Evolutionary conservation across 2,888 invertebrate species (phyloP).

Genomic region (Formica aserva): DNA sequence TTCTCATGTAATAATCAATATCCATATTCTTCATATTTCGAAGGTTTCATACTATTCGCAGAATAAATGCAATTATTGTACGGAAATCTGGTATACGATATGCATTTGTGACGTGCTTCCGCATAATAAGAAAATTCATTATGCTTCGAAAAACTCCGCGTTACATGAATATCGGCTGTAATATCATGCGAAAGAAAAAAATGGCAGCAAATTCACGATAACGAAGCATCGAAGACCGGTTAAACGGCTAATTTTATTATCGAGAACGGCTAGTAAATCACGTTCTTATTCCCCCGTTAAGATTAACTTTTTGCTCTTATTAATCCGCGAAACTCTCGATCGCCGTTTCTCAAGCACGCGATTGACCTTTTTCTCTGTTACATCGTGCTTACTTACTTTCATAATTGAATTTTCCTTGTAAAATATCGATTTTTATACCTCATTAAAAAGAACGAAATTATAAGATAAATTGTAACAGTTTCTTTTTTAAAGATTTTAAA

Average conservation of each 20-base stretch:
- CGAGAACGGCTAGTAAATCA: constrained; percentile 45
- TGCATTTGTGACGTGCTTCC: neutral
- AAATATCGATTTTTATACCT: neutral
- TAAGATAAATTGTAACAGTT: neutral
- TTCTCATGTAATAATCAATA: neutral
- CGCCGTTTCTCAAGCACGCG: neutral
- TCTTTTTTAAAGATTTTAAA: neutral
- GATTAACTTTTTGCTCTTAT: constrained; percentile 12
- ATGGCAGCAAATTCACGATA: constrained; percentile 58
- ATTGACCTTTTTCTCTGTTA: neutral
- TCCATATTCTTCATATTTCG: constrained; percentile 3
- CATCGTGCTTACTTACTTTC: neutral
- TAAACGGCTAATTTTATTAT: constrained; percentile 67
- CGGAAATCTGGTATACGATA: neutral
- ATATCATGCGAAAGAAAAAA: constrained; percentile 34
- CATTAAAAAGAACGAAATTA: neutral
- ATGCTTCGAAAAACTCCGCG: constrained; percentile 42
- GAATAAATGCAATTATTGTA: constrained; percentile 22
- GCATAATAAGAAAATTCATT: constrained; percentile 59
- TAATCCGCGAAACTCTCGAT: constrained; percentile 19
- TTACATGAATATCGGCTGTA: constrained; percentile 60
- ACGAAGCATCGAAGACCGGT: constrained; percentile 53
- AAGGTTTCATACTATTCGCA: neutral
- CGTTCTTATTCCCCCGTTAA: constrained; percentile 23
- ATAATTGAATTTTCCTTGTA: neutral